Evolutionary conservation across 2,113 vertebrate genomes (phyloP).

Genomic region (Pomatostomus ruficeps): DNA sequence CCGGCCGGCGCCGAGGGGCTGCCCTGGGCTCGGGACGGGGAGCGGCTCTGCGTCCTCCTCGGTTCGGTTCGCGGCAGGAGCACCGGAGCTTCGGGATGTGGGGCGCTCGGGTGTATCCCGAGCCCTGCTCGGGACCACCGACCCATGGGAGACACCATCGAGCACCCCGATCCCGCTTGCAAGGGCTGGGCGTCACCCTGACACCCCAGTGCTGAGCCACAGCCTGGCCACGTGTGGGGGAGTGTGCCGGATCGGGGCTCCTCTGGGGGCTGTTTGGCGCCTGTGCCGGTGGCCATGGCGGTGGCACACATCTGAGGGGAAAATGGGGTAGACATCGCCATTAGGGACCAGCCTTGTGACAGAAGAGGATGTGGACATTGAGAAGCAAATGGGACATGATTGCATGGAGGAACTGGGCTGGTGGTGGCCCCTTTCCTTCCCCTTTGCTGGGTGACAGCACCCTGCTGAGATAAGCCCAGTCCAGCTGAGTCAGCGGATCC

Average conservation of each 20-base stretch:
- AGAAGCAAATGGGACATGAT: fast-evolving
- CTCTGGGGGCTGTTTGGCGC: fast-evolving
- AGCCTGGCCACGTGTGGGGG: background rate
- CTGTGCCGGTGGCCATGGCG: fast-evolving
- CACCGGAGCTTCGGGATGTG: background rate
- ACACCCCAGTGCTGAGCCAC: background rate
- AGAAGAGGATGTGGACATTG: fast-evolving
- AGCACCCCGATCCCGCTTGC: background rate
- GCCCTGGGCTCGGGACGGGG: background rate
- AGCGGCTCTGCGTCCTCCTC: background rate
- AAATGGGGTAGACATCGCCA: fast-evolving
- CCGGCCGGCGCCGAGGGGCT: background rate
- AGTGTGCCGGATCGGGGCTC: fast-evolving
- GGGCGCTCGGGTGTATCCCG: fast-evolving
- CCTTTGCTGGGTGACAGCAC: background rate
- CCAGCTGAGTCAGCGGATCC: fast-evolving
- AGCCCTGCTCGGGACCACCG: background rate
- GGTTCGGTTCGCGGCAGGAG: background rate
- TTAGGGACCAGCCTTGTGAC: fast-evolving
- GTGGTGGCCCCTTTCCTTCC: background rate
- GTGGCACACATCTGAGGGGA: background rate
- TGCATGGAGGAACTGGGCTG: background rate
- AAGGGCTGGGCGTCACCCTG: no score
- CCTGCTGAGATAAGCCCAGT: background rate
- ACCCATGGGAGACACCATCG: background rate